phyloP scores from a whole-genome alignment of 2,113 vertebrate species.

The Sinocyclocheilus rhinocerous region DNA sequence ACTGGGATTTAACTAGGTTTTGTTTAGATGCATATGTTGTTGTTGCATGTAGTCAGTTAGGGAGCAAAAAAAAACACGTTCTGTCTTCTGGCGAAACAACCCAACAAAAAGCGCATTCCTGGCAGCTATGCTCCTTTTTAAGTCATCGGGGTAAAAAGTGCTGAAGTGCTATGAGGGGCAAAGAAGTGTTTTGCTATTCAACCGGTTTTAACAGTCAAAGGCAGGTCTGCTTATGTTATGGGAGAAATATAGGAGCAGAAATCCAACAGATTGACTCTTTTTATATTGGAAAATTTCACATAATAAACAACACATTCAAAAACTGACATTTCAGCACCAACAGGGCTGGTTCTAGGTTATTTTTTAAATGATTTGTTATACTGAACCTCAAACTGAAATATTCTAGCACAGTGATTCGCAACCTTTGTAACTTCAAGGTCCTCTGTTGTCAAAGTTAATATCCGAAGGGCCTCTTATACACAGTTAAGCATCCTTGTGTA shows the following conservation, averaged over 20 bases:
- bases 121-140: constrained; percentile 33
- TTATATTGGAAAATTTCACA: not conserved
- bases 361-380: not conserved
- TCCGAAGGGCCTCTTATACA: not conserved
- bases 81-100: constrained; percentile 32
- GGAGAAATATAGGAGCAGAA: not conserved
- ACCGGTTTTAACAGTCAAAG: not conserved
- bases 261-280: not conserved
- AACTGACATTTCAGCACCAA: not conserved
- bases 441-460: not conserved
- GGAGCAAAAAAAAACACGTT: not conserved
- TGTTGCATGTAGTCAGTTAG: constrained; percentile 9
- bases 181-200: constrained; percentile 13
- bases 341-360: not conserved
- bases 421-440: not conserved
- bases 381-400: not conserved
- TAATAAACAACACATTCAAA: not conserved
- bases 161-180: not conserved
- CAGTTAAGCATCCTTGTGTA: not conserved
- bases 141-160: constrained; percentile 19
- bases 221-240: not conserved
- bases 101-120: constrained; percentile 10
- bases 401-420: not conserved
- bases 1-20: constrained; percentile 40
- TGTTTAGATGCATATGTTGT: constrained; percentile 33